Evolutionary conservation across 1,140 invertebrate genomes (phyloP).

Genomic region (Tetraneura akinire): DNA sequence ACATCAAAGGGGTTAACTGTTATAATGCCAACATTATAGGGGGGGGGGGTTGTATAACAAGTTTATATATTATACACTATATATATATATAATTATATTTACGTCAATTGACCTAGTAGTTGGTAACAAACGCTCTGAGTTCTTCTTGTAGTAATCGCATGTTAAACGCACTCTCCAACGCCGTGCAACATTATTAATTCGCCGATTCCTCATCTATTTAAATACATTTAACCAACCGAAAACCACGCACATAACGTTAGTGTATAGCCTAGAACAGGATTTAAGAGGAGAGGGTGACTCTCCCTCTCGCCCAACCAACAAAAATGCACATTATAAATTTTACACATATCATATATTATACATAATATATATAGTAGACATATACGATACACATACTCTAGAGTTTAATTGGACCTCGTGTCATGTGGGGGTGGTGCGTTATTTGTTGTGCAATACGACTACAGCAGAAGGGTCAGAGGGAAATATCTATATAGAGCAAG

Average conservation of each 20-base stretch:
- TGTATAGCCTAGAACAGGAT: too few species aligned
- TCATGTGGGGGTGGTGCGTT: not conserved
- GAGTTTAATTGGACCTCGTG: too few species aligned
- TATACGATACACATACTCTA: too few species aligned
- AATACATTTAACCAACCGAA: not conserved
- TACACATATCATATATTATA: not conserved
- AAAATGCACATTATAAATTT: not conserved
- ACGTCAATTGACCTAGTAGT: constrained; percentile 24
- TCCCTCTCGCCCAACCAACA: too few species aligned
- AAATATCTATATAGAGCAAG: not conserved
- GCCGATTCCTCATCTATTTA: not conserved
- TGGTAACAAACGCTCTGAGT: not conserved
- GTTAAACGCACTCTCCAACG: not conserved
- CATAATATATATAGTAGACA: too few species aligned
- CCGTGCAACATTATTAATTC: constrained; percentile 7
- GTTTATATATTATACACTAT: not conserved
- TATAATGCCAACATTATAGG: not conserved
- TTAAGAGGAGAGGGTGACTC: too few species aligned
- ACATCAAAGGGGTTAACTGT: not conserved
- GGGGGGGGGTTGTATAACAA: too few species aligned
- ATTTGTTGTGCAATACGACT: constrained; percentile 15
- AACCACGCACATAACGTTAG: not conserved
- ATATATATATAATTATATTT: not conserved
- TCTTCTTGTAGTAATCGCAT: not conserved
- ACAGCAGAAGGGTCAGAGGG: too few species aligned